Percentiles rank a stretch among this genome's conserved stretches.
These are phyloP conservation scores for Sycobia sp. DNA, from an alignment of 1,140 invertebrate genomes.

Conservation along the genomic window DNA sequence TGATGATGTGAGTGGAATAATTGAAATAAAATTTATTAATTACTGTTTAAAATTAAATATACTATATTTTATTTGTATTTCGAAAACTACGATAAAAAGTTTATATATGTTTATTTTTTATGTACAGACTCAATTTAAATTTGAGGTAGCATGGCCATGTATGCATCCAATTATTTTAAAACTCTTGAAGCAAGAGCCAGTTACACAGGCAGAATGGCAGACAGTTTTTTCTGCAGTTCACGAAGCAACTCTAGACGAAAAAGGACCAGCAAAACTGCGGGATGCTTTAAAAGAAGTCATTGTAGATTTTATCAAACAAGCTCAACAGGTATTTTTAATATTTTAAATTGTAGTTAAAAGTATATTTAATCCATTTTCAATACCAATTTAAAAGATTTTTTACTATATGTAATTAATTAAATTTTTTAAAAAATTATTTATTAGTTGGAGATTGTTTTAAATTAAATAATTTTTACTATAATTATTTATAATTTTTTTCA, in stretches of 20 bases:
- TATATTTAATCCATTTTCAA: too few species aligned
- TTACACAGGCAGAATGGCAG: constrained; percentile 95
- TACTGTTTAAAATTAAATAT: too few species aligned
- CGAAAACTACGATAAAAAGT: too few species aligned
- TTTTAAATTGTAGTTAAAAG: neutral
- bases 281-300: constrained; percentile 91
- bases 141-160: constrained; percentile 94
- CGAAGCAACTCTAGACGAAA: constrained; percentile 92
- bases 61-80: too few species aligned
- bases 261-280: constrained; percentile 85
- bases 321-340: constrained; percentile 71
- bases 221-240: constrained; percentile 96
- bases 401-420: too few species aligned
- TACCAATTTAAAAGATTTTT: too few species aligned
- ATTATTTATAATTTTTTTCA: constrained; percentile 18
- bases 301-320: constrained; percentile 92
- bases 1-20: too few species aligned
- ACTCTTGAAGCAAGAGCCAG: constrained; percentile 88
- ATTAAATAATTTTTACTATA: too few species aligned
- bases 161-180: constrained; percentile 94
- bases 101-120: too few species aligned
- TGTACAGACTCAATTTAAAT: constrained; percentile 68
- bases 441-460: too few species aligned
- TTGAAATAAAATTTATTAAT: too few species aligned
- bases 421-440: too few species aligned